Evolutionary conservation across 1,140 invertebrate genomes (phyloP), one percentile per base, ranked within the genome.

Genomic region (Drosophila malerkotliana): DNA sequence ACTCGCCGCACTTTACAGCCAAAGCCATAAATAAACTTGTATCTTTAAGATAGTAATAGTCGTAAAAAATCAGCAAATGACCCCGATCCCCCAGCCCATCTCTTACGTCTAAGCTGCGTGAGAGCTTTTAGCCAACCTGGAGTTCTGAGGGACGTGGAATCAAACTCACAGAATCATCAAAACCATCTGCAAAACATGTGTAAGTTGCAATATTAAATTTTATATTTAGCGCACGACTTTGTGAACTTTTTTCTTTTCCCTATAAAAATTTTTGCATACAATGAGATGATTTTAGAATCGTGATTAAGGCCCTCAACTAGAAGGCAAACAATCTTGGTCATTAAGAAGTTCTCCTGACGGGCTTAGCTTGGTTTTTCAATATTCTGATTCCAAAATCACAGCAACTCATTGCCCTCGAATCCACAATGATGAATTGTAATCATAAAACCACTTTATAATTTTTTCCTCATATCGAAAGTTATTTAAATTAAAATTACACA

Each of bases 31-130:
- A 85, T 85, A 85, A 87, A 87, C 78, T 78, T 87, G 82, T 81
- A 88, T 85, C 82, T 85, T 82, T 72, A 78, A 85, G 82, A 85
- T 85, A 82, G 78, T 82, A 87, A 68, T 67, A 85, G 82, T 87
- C 82, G 78, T 85, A 85, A 85, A 85, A 84, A 78, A 81, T 87
- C 80, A 73, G 77, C 80, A 79, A 84, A 84, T 84, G 78, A 84
- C 61, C 78, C 64, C 74, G 63, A 68, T 60, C 51, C 32, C 64
- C 61, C 51, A 7, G n/a, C 47, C 28, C 60, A 41, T 49, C 30
- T 30, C 26, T 15, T 30, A 37, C 30, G 24, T 60, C 69, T 63
- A 71, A 82, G 77, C 71, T 62, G 53, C 76, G 52, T 83, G 75
- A 82, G 74, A 82, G 79, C 79, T 82, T 77, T 82, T 61, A 67